Evolutionary conservation across 2,888 invertebrate species (phyloP).

Genomic region (Phengaris arion): DNA sequence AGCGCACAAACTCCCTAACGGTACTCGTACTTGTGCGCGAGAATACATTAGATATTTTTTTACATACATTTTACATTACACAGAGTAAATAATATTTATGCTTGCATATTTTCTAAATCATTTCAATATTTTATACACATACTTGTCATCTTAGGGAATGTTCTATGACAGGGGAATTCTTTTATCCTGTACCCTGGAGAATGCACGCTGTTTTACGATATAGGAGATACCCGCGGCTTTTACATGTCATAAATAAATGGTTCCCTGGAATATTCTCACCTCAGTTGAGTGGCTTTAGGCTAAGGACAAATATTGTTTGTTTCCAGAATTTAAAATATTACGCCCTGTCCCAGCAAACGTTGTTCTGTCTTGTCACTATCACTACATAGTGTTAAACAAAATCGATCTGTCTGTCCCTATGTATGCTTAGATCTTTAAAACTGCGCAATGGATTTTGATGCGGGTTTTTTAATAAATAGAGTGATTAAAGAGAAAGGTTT

Average conservation of each 20-base stretch:
- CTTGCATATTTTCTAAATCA: background rate
- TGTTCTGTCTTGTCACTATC: no score
- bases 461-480: no score
- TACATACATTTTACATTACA: no score
- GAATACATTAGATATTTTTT: no score
- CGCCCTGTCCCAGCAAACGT: no score
- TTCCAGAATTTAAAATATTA: background rate
- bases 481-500: no score
- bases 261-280: constrained; percentile 4
- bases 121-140: constrained; percentile 8
- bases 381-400: no score
- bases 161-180: constrained; percentile 1
- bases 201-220: constrained; percentile 1
- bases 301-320: background rate
- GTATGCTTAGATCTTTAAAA: no score
- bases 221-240: constrained; percentile 1
- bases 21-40: no score
- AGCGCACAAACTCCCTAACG: no score
- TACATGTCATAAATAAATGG: constrained; percentile 13
- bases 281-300: background rate
- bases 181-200: background rate
- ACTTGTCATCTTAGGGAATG: background rate
- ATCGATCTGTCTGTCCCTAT: no score
- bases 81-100: background rate
- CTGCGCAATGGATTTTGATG: no score